Base-by-base conservation (phyloP, 2,888 invertebrate genomes). In the Drosophila picticornis region DNA sequence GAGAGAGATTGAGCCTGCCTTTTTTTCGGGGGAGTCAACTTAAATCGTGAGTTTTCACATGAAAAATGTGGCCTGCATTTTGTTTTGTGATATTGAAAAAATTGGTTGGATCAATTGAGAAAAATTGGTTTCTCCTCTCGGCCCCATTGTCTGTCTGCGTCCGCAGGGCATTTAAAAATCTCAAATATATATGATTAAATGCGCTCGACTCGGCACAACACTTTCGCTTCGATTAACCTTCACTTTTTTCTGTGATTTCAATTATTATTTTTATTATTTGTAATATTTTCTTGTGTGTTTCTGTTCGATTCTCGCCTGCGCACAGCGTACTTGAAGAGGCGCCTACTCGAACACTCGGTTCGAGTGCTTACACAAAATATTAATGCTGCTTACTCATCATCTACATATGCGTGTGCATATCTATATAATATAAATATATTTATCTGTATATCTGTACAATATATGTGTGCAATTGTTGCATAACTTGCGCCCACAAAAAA, bases 171-270 rank as follows among this genome's bases (percentile, higher is more conserved):
- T 53, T 59, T 68, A 59, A 34, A 32, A 59, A 25, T 68, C 48
- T 62, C 46, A 38, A 59, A 68, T 73, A 43, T 53, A 29, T 73
- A 63, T 74, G 62, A 67, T 58, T 62, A 60, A 58, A 57, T 56
- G 32, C 32, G 63, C 72, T 75, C 69, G 78, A 66, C 46, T 22
- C 43, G 11, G 25, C 25, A 27, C 56, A 57, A 51, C 71, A 84
- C 88, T 87, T 84, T 84, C 88, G 84, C 84, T 75, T 82, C 75
- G 82, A 86, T 87, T 88, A 88, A 88, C 84, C 84, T 85, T 85
- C 84, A 84, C 83, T 85, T 88, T 77, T 70, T 56, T 46, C n/a
- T 55, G 16, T 36, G n/a, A 38, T 29, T 56, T 56, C 27, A 40
- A 40, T 34, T 66, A 16, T 36, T 51, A 51, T 60, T 73, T 46